Conservation (phyloP, 2,797 vertebrate species). For the Mionectes olivaceus region DNA sequence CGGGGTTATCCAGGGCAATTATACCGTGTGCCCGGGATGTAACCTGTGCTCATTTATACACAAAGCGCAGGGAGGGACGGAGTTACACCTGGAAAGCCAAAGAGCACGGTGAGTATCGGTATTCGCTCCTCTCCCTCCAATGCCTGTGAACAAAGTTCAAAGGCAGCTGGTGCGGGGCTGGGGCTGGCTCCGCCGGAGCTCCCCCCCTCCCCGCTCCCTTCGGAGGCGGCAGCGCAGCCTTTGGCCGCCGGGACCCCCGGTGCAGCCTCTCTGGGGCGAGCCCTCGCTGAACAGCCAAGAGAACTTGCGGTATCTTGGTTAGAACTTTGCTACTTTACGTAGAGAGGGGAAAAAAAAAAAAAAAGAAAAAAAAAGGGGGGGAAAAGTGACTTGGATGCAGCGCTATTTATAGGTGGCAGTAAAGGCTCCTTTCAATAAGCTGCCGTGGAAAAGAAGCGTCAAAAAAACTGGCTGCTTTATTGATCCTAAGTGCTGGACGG, state of each 20-base stretch:
- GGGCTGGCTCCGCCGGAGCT: neutral
- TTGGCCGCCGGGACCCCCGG: neutral
- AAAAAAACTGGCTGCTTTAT: slow-evolving; percentile 17
- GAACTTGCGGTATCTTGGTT: neutral
- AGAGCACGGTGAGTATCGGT: slow-evolving; percentile 57
- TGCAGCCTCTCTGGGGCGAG: neutral
- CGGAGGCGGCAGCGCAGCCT: neutral
- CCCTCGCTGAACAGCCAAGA: neutral
- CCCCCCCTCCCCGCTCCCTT: neutral
- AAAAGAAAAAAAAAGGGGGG: too few relatives aligned
- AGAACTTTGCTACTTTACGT: slow-evolving; percentile 23
- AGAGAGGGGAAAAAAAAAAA: rapidly evolving
- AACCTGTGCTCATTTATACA: slow-evolving; percentile 26
- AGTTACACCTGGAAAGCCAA: slow-evolving; percentile 27
- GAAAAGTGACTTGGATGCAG: neutral
- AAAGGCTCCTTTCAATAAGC: slow-evolving; percentile 49
- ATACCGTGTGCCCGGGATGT: slow-evolving; percentile 5
- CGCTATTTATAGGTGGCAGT: slow-evolving; percentile 71
- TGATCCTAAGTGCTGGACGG: neutral
- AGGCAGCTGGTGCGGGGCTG: neutral
- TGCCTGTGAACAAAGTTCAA: slow-evolving; percentile 30
- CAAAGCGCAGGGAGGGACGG: slow-evolving; percentile 52
- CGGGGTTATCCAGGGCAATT: slow-evolving; percentile 31
- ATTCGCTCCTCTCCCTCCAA: slow-evolving; percentile 2
- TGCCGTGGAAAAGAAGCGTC: slow-evolving; percentile 13